phyloP scores from a whole-genome alignment of 2,113 vertebrate species.

The Engraulis encrasicolus region DNA sequence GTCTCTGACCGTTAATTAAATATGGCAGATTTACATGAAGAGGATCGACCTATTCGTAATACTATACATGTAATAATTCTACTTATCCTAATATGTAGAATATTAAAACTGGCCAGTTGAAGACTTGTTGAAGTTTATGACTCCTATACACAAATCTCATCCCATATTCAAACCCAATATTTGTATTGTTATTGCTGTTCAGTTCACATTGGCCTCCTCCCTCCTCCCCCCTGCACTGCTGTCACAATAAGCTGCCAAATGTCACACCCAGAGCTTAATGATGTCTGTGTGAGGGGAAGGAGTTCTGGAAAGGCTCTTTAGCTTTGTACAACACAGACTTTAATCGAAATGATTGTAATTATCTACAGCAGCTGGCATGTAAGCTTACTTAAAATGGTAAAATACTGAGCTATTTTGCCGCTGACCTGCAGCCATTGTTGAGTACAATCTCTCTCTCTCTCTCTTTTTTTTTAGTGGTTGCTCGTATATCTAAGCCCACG shows the following conservation, averaged over 20 bases:
- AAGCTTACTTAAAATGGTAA: not conserved
- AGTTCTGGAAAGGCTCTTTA: not conserved
- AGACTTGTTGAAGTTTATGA: too few relatives aligned
- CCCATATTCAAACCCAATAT: too few relatives aligned
- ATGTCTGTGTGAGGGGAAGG: not conserved
- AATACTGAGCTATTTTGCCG: not conserved
- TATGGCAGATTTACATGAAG: too few relatives aligned
- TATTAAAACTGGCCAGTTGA: too few relatives aligned
- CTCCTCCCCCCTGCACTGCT: too few relatives aligned
- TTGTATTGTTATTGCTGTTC: not conserved
- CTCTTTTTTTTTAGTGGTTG: not conserved
- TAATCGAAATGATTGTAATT: not conserved
- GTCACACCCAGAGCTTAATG: conserved; percentile 60
- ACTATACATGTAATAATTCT: too few relatives aligned
- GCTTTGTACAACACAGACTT: not conserved
- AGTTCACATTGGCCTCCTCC: conserved; percentile 31
- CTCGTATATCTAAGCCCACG: not conserved
- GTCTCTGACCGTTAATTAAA: too few relatives aligned
- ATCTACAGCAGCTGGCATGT: not conserved
- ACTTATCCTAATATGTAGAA: too few relatives aligned
- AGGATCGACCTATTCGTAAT: too few relatives aligned
- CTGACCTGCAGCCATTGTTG: not conserved
- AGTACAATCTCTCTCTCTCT: not conserved
- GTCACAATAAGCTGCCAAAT: conserved; percentile 72
- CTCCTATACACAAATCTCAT: too few relatives aligned